Evolutionary conservation across 2,888 invertebrate genomes (phyloP), one percentile per base, ranked within the genome.

Genomic region (Platerodrilus igneus): DNA sequence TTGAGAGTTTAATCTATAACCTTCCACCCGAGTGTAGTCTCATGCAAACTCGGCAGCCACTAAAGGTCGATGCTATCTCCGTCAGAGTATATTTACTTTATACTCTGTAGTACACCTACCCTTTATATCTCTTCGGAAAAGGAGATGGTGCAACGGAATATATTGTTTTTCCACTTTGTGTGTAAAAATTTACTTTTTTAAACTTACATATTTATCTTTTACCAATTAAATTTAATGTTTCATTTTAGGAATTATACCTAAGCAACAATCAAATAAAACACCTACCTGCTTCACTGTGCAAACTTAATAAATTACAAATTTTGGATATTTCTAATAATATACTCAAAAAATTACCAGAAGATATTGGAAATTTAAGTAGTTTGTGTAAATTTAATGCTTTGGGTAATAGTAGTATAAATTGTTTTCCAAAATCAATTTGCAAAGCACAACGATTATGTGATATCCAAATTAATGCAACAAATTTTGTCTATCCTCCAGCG

Each of bases 271-370:
- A 73, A 45, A 64, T 90, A 40, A 78, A 77, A 60, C 68, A 69
- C 54, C 68, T 91, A 61, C 87, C 89, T 47, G 76, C 78, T 41
- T 74, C 76, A 48, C 75, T 90, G 57, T 76, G 79, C 52, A 67
- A 71, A 44, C 68, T 89, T 54, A 68, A 69, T 47, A 74, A 75
- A 49, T 71, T 90, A 47, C 73, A 75, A 63, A 68, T 81, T 50
- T 68, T 89, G 42, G 79, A 88, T 73, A 66, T 83, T 19, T 82
- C 86, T 17, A 73, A 75, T 53, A 90, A 90, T 68, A 73, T 71
- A 53, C 67, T 89, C 30, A 78, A 74, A 60, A 66, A 65, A 43
- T 65, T 87, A 48, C 82, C 85, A 37, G 71, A 77, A 20, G 67
- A 72, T 40, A 63, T 86, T 21, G 83, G 83, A 33, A 70, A 77